A percentile compares a stretch with the other conserved stretches of the same genome.
These are phyloP conservation scores for Hydrochoerus hydrochaeris DNA, from an alignment of 2,113 vertebrate species.

Conservation along the genomic window DNA sequence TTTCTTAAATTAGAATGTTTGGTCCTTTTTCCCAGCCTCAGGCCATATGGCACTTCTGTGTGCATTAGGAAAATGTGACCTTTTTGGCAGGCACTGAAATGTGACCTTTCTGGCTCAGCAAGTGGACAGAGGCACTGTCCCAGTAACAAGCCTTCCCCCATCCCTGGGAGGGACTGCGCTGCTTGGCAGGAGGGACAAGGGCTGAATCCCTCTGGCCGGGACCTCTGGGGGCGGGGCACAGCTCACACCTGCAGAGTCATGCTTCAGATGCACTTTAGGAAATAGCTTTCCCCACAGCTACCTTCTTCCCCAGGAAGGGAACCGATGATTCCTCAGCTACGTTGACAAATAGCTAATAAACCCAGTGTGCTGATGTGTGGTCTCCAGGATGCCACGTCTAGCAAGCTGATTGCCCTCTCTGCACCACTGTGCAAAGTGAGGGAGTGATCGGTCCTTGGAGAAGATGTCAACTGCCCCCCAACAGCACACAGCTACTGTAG, in stretches of 20 bases:
- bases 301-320: not conserved
- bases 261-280: not conserved
- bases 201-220: not conserved
- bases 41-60: fast-evolving
- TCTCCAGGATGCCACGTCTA: not conserved
- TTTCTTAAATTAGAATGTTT: not conserved
- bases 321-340: not conserved
- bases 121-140: too few species aligned
- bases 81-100: fast-evolving
- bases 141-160: not conserved
- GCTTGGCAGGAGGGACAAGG: not conserved
- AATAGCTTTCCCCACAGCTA: not conserved
- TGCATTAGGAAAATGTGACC: not conserved
- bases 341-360: not conserved
- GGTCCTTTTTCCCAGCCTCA: not conserved
- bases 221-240: not conserved
- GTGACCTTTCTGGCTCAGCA: not conserved
- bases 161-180: fast-evolving
- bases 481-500: not conserved
- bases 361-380: fast-evolving
- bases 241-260: fast-evolving
- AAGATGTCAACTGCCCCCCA: fast-evolving
- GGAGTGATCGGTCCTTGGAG: not conserved
- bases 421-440: not conserved
- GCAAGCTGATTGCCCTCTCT: not conserved